Conservation (phyloP, 37 sponge, comb jelly and placozoan species). For the Crambe crambe region DNA sequence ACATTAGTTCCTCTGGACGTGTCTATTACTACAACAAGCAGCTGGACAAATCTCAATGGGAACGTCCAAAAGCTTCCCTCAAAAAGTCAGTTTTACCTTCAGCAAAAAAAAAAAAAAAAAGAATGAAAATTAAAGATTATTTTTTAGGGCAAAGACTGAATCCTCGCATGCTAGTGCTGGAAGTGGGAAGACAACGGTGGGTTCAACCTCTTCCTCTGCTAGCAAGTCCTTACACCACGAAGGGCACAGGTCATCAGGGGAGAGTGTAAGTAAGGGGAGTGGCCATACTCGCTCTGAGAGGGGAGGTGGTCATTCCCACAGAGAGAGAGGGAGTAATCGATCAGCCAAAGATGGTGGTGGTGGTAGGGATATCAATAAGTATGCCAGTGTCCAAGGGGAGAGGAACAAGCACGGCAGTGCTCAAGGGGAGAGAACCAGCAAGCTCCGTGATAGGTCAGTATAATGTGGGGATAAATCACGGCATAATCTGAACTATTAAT, state of each 20-base stretch:
- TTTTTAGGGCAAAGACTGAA: neutral
- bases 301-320: neutral
- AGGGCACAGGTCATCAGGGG: neutral
- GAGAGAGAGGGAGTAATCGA: neutral
- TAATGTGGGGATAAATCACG: too few species aligned
- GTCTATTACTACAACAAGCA: slow-evolving; percentile 78
- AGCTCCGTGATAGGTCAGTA: neutral
- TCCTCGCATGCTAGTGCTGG: neutral
- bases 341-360: slow-evolving; percentile 1
- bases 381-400: neutral
- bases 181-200: neutral
- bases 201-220: neutral
- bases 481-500: too few species aligned
- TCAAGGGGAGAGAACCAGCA: neutral
- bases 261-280: neutral
- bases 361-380: neutral
- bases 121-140: neutral
- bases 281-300: neutral
- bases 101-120: too few species aligned
- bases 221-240: neutral
- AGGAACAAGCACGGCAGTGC: too few species aligned
- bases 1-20: slow-evolving; percentile 72
- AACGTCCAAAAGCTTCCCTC: slow-evolving; percentile 42
- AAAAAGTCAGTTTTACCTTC: slow-evolving; percentile 49
- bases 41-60: slow-evolving; percentile 80